Conservation (phyloP, 2,888 invertebrate species). For the Troides oblongomaculatus region DNA sequence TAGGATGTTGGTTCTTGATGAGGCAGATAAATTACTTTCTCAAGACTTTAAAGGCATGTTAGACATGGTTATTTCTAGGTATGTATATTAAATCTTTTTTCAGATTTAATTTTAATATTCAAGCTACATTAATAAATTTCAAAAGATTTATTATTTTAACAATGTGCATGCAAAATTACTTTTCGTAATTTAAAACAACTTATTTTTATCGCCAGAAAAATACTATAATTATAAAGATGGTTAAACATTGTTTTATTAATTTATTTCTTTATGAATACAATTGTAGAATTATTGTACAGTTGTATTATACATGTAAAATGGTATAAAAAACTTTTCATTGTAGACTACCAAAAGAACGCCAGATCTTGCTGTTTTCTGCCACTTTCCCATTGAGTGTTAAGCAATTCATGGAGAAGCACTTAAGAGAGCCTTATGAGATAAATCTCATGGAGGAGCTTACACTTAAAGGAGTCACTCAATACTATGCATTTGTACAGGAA, state of each 20-base stretch:
- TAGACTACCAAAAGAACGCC: constrained; percentile 95
- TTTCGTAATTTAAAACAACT: no score
- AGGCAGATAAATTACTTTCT: constrained; percentile 98
- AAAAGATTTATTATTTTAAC: not conserved
- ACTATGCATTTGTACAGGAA: constrained; percentile 99
- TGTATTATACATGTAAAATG: not conserved
- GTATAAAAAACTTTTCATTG: constrained; percentile 34
- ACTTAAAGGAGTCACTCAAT: constrained; percentile 99
- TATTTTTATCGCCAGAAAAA: no score
- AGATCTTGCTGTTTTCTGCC: constrained; percentile 98
- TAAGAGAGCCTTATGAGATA: constrained; percentile 98
- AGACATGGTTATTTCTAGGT: constrained; percentile 93
- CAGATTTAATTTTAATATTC: no score
- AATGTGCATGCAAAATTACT: not conserved
- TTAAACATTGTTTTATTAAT: no score
- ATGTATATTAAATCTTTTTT: constrained; percentile 4
- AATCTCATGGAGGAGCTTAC: constrained; percentile 99
- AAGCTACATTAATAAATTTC: not conserved
- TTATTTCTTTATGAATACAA: no score
- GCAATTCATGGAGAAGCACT: constrained; percentile 99
- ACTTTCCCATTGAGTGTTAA: constrained; percentile 99
- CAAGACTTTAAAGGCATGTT: constrained; percentile 99
- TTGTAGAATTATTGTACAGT: not conserved
- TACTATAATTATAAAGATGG: no score
- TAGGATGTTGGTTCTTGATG: constrained; percentile 97